Base-by-base conservation (phyloP, 2,888 invertebrate species). In the Silvanus unidentatus region DNA sequence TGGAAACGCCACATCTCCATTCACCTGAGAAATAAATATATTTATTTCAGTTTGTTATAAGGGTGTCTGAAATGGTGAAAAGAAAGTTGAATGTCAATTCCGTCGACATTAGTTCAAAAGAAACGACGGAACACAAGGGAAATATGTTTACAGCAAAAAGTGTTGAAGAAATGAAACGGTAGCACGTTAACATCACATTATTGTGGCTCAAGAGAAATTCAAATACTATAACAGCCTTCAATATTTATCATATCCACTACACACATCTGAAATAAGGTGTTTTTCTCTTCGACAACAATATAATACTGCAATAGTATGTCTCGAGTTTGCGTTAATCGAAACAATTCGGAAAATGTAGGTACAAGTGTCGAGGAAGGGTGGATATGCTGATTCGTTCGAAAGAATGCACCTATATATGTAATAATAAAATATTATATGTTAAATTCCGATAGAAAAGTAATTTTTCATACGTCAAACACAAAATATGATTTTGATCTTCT, bases 121-220 rank as follows among this genome's bases (percentile, higher is more conserved):
- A 65, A 70, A 70, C 68, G 68, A 66, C 69, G 61, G 68, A 68
- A 67, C 70, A 68, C 70, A 54, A 56, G 71, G 71, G 71, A 71
- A 71, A 71, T 71, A 71, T 68, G 69, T 68, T 66, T 62, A 59
- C 60, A 60, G 22, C n/a, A n/a, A 22, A 57, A 58, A 59, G 59
- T 59, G 61, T 55, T 58, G 62, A 59, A 58, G 58, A 59, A 61
- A 59, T 57, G 62, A 64, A 68, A 65, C 61, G 11, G 28, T 16
- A 4, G 28, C 53, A 65, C 66, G 64, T 69, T 68, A 68, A 67
- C 68, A 64, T 59, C 62, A 59, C 62, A 64, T 67, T 69, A 67
- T 66, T 66, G 65, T 63, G 65, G 64, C 65, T 62, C 57, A 57
- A 55, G 59, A 64, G 65, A 67, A 68, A 68, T 68, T 68, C 67